Evolutionary conservation across 2,888 invertebrate species (phyloP).

Genomic region (Eupithecia tripunctaria): DNA sequence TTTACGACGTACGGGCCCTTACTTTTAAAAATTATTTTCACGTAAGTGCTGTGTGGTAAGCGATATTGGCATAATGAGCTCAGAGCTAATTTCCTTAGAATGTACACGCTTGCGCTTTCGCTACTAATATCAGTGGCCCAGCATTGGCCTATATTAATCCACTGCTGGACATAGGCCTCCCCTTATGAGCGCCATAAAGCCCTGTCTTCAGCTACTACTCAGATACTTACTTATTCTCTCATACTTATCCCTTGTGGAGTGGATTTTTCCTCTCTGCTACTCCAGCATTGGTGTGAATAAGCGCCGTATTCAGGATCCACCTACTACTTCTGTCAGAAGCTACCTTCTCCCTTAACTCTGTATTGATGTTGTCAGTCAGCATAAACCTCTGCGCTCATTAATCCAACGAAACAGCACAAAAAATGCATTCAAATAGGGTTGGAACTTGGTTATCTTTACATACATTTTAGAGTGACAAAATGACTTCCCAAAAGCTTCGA

Average conservation of each 20-base stretch:
- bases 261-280: neutral
- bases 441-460: neutral
- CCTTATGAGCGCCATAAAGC: too few relatives aligned
- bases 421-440: neutral
- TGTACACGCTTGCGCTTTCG: neutral
- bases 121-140: too few relatives aligned
- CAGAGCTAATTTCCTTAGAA: too few relatives aligned
- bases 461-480: neutral
- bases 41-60: too few relatives aligned
- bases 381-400: neutral
- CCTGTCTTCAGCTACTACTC: too few relatives aligned
- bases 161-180: too few relatives aligned
- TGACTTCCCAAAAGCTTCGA: neutral
- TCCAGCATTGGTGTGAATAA: neutral
- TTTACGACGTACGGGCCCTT: too few relatives aligned
- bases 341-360: neutral
- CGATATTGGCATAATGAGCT: too few relatives aligned
- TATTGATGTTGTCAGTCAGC: neutral
- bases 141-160: too few relatives aligned
- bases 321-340: neutral
- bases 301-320: neutral
- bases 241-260: neutral
- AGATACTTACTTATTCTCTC: neutral
- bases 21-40: too few relatives aligned
- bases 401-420: neutral